Evolutionary conservation across 2,888 invertebrate species (phyloP).

Genomic region (Callosobruchus maculatus): DNA sequence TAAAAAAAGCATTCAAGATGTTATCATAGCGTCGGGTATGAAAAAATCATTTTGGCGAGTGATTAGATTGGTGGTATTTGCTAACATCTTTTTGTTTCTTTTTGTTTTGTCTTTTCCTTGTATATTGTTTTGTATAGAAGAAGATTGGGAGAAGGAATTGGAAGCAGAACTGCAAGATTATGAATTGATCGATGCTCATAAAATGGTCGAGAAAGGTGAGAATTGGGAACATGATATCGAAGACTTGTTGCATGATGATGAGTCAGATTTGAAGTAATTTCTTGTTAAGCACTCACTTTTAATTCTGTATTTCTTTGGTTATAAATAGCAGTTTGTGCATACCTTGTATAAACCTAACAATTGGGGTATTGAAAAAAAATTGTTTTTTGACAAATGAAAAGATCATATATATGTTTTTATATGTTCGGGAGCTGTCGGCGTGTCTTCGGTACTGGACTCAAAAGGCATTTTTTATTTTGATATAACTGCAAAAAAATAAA

Average conservation of each 20-base stretch:
- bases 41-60: too few relatives aligned
- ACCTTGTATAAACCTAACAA: too few relatives aligned
- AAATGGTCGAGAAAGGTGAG: conserved; percentile 48
- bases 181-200: conserved; percentile 74
- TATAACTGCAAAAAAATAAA: too few relatives aligned
- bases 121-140: conserved; percentile 48
- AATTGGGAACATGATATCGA: conserved; percentile 49
- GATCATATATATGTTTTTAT: too few relatives aligned
- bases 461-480: too few relatives aligned
- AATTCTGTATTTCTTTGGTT: neutral
- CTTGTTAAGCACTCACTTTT: conserved; percentile 6
- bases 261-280: conserved; percentile 44
- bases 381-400: too few relatives aligned
- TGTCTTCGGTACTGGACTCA: too few relatives aligned
- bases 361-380: too few relatives aligned
- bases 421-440: too few relatives aligned
- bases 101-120: conserved; percentile 36
- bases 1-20: too few relatives aligned
- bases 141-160: conserved; percentile 95
- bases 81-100: conserved; percentile 24
- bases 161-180: conserved; percentile 94
- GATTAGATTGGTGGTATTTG: too few relatives aligned
- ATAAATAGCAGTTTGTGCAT: neutral
- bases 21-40: too few relatives aligned
- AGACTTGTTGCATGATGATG: conserved; percentile 43